Evolutionary conservation across 2,797 vertebrate genomes (phyloP).

Genomic region (Pachyuromys duprasi): DNA sequence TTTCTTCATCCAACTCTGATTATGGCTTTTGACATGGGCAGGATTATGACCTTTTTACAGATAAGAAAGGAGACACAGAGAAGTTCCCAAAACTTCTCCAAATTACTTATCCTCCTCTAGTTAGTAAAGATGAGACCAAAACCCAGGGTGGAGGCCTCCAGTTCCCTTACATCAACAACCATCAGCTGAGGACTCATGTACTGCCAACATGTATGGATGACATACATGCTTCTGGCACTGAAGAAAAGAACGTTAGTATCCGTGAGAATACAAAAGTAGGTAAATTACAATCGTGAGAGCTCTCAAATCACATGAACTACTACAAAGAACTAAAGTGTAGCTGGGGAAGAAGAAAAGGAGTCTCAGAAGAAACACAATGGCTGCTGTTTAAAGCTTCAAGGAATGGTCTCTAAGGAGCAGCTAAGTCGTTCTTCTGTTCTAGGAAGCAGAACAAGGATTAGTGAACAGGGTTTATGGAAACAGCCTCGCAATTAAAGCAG

Average conservation of each 20-base stretch:
- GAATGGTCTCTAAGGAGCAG: background rate
- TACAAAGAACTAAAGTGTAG: background rate
- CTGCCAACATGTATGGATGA: fast-evolving
- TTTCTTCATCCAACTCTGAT: background rate
- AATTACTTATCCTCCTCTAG: background rate
- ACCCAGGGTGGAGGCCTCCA: background rate
- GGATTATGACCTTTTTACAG: background rate
- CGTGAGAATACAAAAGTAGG: background rate
- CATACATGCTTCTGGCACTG: background rate
- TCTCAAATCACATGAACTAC: background rate
- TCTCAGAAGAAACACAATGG: background rate
- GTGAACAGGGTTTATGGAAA: background rate
- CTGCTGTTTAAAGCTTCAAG: background rate
- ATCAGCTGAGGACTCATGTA: background rate
- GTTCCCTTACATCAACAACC: background rate
- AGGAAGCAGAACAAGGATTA: background rate
- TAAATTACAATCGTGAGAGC: background rate
- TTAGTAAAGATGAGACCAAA: background rate
- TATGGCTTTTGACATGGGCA: background rate
- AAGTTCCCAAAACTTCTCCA: background rate
- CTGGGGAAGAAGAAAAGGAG: background rate
- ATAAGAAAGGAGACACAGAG: background rate
- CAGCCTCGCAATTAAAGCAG: background rate
- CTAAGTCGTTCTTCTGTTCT: background rate
- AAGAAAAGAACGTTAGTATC: background rate